Conservation (phyloP, 2,888 invertebrate genomes). For the Apamea sordens region DNA sequence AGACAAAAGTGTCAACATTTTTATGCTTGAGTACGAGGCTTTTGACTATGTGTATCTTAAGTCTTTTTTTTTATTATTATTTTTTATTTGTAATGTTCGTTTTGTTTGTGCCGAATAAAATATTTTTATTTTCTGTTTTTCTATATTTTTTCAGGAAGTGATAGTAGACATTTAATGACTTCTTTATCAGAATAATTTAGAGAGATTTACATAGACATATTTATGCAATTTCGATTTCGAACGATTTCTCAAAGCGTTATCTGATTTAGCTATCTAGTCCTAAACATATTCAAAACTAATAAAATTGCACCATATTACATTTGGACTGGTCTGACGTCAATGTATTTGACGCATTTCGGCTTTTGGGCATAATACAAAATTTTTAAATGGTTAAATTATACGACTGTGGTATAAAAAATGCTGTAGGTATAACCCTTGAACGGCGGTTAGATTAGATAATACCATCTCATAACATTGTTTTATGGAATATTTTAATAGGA, state of each 20-base stretch:
- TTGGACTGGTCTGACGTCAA: conserved; percentile 31
- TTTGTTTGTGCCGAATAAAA: too few relatives aligned
- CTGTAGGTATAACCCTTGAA: conserved; percentile 17
- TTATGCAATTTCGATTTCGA: conserved; percentile 25
- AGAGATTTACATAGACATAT: conserved; percentile 1
- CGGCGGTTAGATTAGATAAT: conserved; percentile 26
- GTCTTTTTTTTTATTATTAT: too few relatives aligned
- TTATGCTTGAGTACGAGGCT: too few relatives aligned
- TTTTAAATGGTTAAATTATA: conserved; percentile 35
- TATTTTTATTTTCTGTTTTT: too few relatives aligned
- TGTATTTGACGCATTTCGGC: conserved; percentile 5
- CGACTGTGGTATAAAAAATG: not conserved
- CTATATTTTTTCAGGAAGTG: conserved; percentile 15
- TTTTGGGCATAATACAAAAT: not conserved
- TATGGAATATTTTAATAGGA: not conserved
- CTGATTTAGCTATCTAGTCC: conserved; percentile 9
- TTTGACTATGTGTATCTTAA: too few relatives aligned
- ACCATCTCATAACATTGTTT: conserved; percentile 16
- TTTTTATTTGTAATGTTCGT: too few relatives aligned
- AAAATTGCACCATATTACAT: conserved; percentile 46
- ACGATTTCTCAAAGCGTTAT: conserved; percentile 22
- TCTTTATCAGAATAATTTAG: conserved; percentile 1
- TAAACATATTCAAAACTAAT: conserved; percentile 26
- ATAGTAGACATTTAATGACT: not conserved
- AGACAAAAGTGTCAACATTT: too few relatives aligned